These are phyloP conservation scores for Tetrao urogallus DNA, from an alignment of 2,113 vertebrate species.

Conservation along the genomic window DNA sequence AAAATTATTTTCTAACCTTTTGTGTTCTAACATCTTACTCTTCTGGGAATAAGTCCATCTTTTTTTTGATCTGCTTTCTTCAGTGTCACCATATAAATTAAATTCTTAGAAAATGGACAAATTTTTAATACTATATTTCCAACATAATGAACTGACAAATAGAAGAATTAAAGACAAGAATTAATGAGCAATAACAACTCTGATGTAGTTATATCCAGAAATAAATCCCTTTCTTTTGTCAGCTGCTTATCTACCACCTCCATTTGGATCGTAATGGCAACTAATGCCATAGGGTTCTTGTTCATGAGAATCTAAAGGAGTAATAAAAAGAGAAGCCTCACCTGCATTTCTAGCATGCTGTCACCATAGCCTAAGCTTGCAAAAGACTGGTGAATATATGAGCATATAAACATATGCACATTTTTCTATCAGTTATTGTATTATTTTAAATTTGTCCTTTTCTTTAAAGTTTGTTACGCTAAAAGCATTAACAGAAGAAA, in stretches of 20 bases:
- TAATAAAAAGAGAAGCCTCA: not conserved
- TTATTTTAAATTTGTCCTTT: not conserved
- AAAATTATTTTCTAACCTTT: not conserved
- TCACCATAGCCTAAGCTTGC: not conserved
- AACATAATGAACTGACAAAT: not conserved
- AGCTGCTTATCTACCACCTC: conserved; percentile 5
- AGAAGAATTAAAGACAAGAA: not conserved
- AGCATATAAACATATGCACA: not conserved
- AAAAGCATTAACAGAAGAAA: not conserved
- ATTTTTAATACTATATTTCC: not conserved
- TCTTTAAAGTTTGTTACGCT: not conserved
- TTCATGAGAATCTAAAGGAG: not conserved
- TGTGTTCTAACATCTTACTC: not conserved
- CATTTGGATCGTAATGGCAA: not conserved
- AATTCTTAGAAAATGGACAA: not conserved
- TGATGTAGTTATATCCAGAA: not conserved
- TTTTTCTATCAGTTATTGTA: not conserved
- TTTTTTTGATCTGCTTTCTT: not conserved
- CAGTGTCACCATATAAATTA: not conserved
- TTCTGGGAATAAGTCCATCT: not conserved
- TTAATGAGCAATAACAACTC: not conserved
- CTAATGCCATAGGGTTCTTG: not conserved
- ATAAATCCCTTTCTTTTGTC: not conserved
- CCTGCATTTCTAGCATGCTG: not conserved
- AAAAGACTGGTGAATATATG: not conserved